Percentiles rank a stretch among this genome's conserved stretches.
phyloP scores from a whole-genome alignment of 2,113 vertebrate species.

The Hyaena hyaena region DNA sequence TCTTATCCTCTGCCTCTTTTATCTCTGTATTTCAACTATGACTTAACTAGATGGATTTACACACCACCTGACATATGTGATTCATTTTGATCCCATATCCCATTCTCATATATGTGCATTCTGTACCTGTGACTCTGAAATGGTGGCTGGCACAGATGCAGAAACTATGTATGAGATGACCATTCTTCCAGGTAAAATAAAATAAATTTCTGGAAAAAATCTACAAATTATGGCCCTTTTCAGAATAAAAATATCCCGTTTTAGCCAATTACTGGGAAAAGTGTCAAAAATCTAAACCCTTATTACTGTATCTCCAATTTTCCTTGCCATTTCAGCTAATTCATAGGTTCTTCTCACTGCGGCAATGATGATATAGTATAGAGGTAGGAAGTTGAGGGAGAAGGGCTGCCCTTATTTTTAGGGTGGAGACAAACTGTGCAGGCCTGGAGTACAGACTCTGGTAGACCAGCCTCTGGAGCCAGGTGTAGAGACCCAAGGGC shows the following conservation, averaged over 20 bases:
- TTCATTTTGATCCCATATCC: neutral
- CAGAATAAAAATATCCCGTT: neutral
- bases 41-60: neutral
- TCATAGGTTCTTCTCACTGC: neutral
- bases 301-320: neutral
- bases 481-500: neutral
- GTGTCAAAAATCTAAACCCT: neutral
- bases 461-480: neutral
- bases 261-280: neutral
- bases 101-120: neutral
- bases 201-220: neutral
- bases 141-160: neutral
- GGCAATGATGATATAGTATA: neutral
- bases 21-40: neutral
- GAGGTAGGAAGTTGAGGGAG: neutral
- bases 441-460: too few relatives aligned
- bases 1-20: neutral
- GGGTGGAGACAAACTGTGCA: neutral
- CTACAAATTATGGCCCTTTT: neutral
- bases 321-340: neutral
- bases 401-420: neutral
- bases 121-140: neutral
- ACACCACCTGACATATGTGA: too few relatives aligned
- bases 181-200: neutral
- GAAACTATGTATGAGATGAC: neutral